Base-by-base conservation (phyloP, 2,888 invertebrate species). In the Cremastinae sp. region DNA sequence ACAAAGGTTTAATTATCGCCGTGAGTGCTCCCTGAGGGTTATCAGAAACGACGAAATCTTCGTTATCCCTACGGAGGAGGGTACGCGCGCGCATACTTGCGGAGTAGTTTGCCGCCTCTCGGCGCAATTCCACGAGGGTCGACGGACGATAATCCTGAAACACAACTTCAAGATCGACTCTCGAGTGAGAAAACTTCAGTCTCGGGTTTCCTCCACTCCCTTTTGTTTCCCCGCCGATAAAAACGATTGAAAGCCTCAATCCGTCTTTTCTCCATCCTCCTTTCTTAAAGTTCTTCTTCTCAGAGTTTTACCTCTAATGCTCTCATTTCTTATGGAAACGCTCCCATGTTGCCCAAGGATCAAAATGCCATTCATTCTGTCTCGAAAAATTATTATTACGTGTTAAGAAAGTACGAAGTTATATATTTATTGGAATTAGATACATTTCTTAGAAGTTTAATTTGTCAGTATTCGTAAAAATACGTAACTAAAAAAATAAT, bases 121-220 rank as follows among this genome's bases (percentile, higher is more conserved):
- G 43, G 28, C 61, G 61, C 43, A 16, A 53, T 16, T 56, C 47
- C 35, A 49, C 53, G 37, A 39, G 68, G 72, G 72, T 72, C 72
- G 72, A 64, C 68, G 75, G 64, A 76, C 72, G 75, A 76, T 76
- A 69, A 76, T 76, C 68, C 58, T 14, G 20, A 14, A 47, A 18
- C 51, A 28, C 53, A 64, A 62, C 28, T 64, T 22, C 37, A 58
- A 45, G 39, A 10, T 53, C 43, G 16, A 45, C 28, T 28, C 5
- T 62, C 16, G 53, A 72, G 41, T 39, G 58, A 37, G 53, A 61
- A 58, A 64, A 72, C 72, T 68, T 53, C n/a, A 39, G 37, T 39
- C 20, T 14, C 61, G 56, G 20, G 68, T 53, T 64, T 49, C 22
- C 49, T 51, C 58, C 39, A 14, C 18, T 35, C 39, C 22, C 18